Evolutionary conservation across 2,113 vertebrate genomes (phyloP).

Genomic region (Guaruba guarouba): DNA sequence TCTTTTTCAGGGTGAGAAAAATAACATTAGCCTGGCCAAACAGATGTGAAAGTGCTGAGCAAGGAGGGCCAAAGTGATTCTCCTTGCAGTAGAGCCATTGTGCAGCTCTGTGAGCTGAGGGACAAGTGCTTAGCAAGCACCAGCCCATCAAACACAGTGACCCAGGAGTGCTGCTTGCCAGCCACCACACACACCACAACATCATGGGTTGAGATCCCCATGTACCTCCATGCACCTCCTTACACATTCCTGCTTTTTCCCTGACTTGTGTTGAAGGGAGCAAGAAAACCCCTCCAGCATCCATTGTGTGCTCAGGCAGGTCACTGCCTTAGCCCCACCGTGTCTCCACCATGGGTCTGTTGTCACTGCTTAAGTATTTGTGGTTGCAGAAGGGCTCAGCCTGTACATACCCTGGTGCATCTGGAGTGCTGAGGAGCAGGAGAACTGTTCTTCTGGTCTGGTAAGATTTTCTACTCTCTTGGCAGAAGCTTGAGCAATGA

Average conservation of each 20-base stretch:
- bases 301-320: fast-evolving
- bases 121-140: background rate
- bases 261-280: background rate
- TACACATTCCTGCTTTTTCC: background rate
- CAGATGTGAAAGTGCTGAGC: background rate
- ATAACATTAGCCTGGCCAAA: background rate
- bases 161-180: background rate
- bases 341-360: fast-evolving
- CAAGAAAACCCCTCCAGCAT: background rate
- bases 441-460: background rate
- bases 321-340: background rate
- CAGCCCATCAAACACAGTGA: background rate
- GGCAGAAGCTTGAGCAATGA: background rate
- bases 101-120: fast-evolving
- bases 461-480: background rate
- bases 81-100: background rate
- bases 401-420: background rate
- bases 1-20: background rate
- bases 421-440: fast-evolving
- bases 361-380: background rate
- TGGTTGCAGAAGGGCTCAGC: background rate
- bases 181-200: background rate
- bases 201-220: fast-evolving
- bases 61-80: background rate
- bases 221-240: background rate